Evolutionary conservation across 53 echinoderm and acorn worm genomes (phyloP), one percentile per base, ranked within the genome.

Genomic region (Pentamera pediparva): DNA sequence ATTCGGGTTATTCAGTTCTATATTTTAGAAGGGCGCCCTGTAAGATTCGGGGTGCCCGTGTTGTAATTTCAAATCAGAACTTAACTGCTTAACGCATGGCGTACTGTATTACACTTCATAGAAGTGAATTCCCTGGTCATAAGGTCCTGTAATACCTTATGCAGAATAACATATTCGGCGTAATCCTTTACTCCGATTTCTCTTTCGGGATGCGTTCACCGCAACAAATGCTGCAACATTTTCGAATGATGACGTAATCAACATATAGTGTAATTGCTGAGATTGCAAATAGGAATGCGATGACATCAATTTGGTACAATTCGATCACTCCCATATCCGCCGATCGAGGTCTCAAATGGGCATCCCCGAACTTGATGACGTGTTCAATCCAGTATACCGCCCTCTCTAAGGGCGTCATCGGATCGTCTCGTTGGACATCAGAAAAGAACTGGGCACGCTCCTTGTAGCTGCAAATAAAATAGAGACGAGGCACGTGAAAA

Each of bases 211-310:
- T 60, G 11, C 37, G 21, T 12, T 9, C 12, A 37, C 59, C 28
- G 9, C 80, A 52, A 40, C 76, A 73, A 54, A 79, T 74, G 24
- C 62, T 48, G 43, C 65, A 54, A 54, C 54, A 54, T 28, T 54
- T 54, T n/a, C 27, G 24, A 24, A 54, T 26, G 0, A 21, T 11
- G 25, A 54, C 24, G 6, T 21, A 54, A 26, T 54, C 1, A 8
- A 26, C 2, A 28, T 54, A 54, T 13, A 22, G 1, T 15, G 28
- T 21, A 54, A 54, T 26, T 11, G 20, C 24, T 26, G 25, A 54
- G 28, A 54, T 6, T 0, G 28, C 28, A 26, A 28, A 26, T 21
- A 22, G 11, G 54, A 64, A 64, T 13, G 39, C 17, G 2, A 39
- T 26, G 6, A 64, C 64, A 13, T 64, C 64, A 38, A 64, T 64